These are phyloP conservation scores for Potamilus streckersoni DNA, from an alignment of 1,140 invertebrate genomes.

Conservation along the genomic window DNA sequence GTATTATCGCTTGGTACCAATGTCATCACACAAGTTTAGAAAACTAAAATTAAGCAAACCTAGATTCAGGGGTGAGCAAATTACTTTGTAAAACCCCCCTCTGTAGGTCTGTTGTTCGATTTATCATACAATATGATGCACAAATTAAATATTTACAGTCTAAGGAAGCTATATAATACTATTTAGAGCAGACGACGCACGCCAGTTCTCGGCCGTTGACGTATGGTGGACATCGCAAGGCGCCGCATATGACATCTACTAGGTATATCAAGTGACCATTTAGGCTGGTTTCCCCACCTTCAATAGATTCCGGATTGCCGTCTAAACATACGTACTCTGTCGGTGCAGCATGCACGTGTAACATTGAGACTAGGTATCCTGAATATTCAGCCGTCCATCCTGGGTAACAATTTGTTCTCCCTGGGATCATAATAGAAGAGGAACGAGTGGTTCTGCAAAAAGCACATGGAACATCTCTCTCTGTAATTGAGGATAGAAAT, in stretches of 20 bases:
- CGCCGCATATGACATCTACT: slow-evolving; percentile 12
- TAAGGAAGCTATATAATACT: no score
- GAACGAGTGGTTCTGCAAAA: slow-evolving; percentile 25
- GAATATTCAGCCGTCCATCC: slow-evolving; percentile 35
- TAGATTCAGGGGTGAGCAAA: no score
- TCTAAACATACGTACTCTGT: slow-evolving; percentile 31
- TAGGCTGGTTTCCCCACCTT: background rate
- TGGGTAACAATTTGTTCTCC: slow-evolving; percentile 15
- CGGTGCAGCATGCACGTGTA: background rate
- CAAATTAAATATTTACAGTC: no score
- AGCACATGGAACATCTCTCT: slow-evolving; percentile 25
- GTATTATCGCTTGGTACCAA: no score
- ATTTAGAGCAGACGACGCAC: slow-evolving; percentile 13
- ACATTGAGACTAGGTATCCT: slow-evolving; percentile 25
- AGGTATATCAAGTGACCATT: slow-evolving; percentile 20
- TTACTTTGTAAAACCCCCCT: no score
- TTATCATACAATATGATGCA: no score
- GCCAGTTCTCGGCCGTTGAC: slow-evolving; percentile 14
- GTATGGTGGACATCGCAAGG: slow-evolving; percentile 18
- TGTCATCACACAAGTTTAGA: no score
- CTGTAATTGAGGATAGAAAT: background rate
- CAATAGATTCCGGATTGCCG: slow-evolving; percentile 4
- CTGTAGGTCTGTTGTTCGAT: no score
- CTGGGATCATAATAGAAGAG: slow-evolving; percentile 23
- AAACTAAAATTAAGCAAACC: no score